Percentiles rank a stretch among this genome's conserved stretches.
These are phyloP conservation scores for Corvus hawaiiensis DNA, from an alignment of 2,113 vertebrate species.

Conservation along the genomic window DNA sequence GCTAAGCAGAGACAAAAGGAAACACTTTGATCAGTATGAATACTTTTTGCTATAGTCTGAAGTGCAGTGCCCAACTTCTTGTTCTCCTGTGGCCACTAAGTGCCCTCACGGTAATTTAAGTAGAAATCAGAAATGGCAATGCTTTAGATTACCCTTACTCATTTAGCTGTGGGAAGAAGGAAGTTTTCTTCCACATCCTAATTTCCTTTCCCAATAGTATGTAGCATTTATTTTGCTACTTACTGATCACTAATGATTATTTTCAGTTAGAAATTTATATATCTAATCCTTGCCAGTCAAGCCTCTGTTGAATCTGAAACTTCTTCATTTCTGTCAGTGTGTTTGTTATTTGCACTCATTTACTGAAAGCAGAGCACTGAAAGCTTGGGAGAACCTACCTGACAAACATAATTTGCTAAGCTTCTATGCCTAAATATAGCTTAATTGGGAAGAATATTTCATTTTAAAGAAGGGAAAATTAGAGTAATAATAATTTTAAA, in stretches of 20 bases:
- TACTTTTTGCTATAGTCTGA: not conserved
- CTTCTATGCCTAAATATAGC: not conserved
- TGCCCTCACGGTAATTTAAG: not conserved
- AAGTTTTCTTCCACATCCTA: not conserved
- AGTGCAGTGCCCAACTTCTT: not conserved
- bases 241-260: not conserved
- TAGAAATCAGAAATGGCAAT: not conserved
- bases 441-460: slow-evolving; percentile 11
- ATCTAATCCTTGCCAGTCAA: not conserved
- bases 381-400: not conserved
- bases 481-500: not conserved
- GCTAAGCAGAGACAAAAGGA: not conserved
- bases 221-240: not conserved
- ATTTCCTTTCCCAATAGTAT: not conserved
- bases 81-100: not conserved
- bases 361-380: not conserved
- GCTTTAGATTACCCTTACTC: not conserved
- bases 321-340: not conserved
- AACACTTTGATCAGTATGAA: not conserved
- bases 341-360: not conserved
- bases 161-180: not conserved
- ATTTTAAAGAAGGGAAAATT: slow-evolving; percentile 8
- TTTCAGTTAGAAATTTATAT: not conserved
- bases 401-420: not conserved
- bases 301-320: not conserved